Evolutionary conservation across 2,797 vertebrate genomes (phyloP), one percentile per base, ranked within the genome.

Genomic region (Spinus olivaceus): DNA sequence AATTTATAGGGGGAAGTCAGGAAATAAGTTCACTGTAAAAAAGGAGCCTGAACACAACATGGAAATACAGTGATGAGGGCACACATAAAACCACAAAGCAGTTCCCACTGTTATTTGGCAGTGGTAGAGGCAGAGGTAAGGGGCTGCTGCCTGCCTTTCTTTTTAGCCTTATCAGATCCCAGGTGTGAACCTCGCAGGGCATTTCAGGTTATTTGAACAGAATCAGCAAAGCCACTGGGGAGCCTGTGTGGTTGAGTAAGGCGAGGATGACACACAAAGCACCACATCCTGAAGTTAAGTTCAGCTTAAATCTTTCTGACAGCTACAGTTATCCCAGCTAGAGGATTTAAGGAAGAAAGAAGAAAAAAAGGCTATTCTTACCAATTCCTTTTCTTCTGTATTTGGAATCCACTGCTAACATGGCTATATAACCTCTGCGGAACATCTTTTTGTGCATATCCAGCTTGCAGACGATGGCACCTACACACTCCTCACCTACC

Each of bases 361-460:
- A 95, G 41, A 82, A 90, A 90, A 90, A 92, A 90, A 65, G 50
- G 69, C 93, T 95, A 79, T 97, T 96, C 99, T 98, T 98, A 99
- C 99, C 99, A 97, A 99, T 99, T 98, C 99, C 99, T 99, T 99
- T 99, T 98, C 99, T 99, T 98, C 99, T 98, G 98, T 99, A 99
- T 97, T 99, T 99, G 95, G 99, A 99, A 98, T 99, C 99, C 98
- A 99, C 99, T 57, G 99, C 99, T 97, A 99, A 98, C 99, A 99
- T 99, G 98, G 99, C 99, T 93, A 99, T 99, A 98, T 99, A 99
- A 97, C 99, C 99, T 91, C 99, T 98, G 93, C 99, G 99, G 96
- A 99, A 99, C 99, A 99, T 99, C 98, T 99, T 99, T 99, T 99
- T 99, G 98, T 99, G 99, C 99, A 99, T 99, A 98, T 99, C 99